These are phyloP conservation scores for Germaria angustata DNA, from an alignment of 2,888 invertebrate species.

Conservation along the genomic window DNA sequence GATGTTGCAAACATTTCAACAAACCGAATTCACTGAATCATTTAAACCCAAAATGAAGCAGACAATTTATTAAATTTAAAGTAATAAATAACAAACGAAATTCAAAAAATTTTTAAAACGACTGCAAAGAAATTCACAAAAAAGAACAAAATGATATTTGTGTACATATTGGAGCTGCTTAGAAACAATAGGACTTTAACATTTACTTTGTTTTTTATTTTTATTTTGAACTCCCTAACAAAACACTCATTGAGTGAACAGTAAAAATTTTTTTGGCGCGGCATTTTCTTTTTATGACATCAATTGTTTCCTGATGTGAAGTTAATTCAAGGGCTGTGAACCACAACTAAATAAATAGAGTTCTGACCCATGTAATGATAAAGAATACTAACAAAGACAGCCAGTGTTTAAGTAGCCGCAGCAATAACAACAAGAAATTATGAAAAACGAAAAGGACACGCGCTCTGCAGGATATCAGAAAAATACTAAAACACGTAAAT, in stretches of 20 bases:
- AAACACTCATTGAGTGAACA: background rate
- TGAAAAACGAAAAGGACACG: conserved; percentile 48
- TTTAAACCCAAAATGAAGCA: conserved; percentile 16
- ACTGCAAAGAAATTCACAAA: background rate
- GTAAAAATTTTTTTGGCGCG: conserved; percentile 1
- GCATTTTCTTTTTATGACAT: conserved; percentile 54
- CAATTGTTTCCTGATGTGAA: conserved; percentile 53
- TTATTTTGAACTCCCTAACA: background rate
- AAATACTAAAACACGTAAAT: background rate
- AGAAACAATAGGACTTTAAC: conserved; percentile 41
- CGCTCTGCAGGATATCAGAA: conserved; percentile 61
- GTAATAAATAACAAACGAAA: conserved; percentile 55
- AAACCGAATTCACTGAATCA: background rate
- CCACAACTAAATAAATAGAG: conserved; percentile 44
- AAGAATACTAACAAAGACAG: conserved; percentile 13
- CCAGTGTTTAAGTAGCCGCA: no score
- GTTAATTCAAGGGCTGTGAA: conserved; percentile 47
- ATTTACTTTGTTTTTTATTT: conserved; percentile 40
- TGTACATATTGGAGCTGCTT: conserved; percentile 27
- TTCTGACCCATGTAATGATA: background rate
- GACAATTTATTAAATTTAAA: conserved; percentile 56
- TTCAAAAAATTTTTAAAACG: background rate
- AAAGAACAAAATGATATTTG: conserved; percentile 30
- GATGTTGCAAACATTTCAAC: background rate
- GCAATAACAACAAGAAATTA: background rate